These are phyloP conservation scores for Microtus montanus DNA, from an alignment of 2,113 vertebrate genomes.

Conservation along the genomic window DNA sequence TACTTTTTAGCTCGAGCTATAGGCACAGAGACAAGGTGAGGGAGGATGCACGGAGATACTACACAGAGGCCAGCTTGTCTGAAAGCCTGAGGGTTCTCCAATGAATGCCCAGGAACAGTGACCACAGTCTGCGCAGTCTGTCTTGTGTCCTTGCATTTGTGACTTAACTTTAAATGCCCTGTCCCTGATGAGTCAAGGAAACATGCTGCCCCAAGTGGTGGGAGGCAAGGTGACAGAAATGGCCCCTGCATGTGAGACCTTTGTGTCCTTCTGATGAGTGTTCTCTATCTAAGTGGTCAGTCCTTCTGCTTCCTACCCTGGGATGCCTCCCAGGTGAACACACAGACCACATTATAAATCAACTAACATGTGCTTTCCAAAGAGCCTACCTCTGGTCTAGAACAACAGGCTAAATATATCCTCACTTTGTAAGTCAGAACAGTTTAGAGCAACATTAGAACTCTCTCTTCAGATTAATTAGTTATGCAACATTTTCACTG, in stretches of 20 bases:
- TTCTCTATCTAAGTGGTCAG: not conserved
- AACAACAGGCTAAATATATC: not conserved
- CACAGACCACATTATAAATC: not conserved
- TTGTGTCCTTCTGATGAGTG: not conserved
- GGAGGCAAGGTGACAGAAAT: constrained; percentile 10
- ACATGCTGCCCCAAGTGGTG: not conserved
- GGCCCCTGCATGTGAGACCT: not conserved
- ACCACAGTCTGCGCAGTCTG: not conserved
- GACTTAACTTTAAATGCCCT: constrained; percentile 2
- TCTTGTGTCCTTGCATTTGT: constrained; percentile 16
- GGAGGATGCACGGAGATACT: not conserved
- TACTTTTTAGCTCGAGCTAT: not conserved
- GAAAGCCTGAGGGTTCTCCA: not conserved
- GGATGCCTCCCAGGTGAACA: constrained; percentile 11
- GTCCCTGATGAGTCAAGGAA: not conserved
- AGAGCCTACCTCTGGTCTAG: not conserved
- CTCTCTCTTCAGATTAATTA: not conserved
- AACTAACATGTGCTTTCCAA: not conserved
- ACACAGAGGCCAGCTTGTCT: not conserved
- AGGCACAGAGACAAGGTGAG: not conserved
- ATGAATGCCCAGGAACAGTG: not conserved
- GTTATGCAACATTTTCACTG: not conserved
- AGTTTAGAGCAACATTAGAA: constrained; percentile 4
- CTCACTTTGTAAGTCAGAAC: not conserved
- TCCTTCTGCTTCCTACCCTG: not conserved